phyloP scores from a whole-genome alignment of 2,797 vertebrate genomes.

The Esox masquinongy region DNA sequence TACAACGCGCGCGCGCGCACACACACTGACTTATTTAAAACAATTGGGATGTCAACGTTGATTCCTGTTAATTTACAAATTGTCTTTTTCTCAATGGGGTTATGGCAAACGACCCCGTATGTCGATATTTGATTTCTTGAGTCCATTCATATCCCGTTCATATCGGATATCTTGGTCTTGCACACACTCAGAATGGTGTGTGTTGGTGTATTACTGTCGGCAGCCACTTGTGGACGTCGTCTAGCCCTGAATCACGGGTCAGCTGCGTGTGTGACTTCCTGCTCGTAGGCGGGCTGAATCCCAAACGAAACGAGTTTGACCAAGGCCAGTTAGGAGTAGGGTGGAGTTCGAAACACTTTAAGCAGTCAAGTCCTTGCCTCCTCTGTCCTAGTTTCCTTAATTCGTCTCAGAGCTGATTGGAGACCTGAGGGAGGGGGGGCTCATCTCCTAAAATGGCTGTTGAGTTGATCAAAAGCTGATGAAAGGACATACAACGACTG shows the following conservation, averaged over 20 bases:
- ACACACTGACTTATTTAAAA: too few relatives aligned
- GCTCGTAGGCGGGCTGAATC: neutral
- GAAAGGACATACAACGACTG: neutral
- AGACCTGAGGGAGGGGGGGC: neutral
- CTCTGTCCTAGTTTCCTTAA: neutral
- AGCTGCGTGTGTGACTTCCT: constrained; percentile 1
- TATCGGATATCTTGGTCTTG: too few relatives aligned
- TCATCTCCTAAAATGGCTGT: neutral
- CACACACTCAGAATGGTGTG: too few relatives aligned
- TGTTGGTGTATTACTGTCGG: neutral
- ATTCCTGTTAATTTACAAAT: too few relatives aligned
- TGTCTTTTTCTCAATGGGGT: too few relatives aligned
- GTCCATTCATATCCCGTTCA: too few relatives aligned
- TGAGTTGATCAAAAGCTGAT: neutral
- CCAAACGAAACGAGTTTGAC: neutral
- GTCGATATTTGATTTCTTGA: too few relatives aligned
- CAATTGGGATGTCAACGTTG: too few relatives aligned
- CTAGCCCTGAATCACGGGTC: neutral
- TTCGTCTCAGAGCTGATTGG: neutral
- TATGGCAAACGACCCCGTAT: too few relatives aligned
- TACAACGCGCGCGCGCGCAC: neutral
- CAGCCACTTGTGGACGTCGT: neutral
- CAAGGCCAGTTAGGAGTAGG: neutral
- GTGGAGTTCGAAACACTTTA: neutral
- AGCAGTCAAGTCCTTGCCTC: neutral